These are phyloP conservation scores for Chromobotia macracanthus DNA, from an alignment of 2,797 vertebrate species.

Conservation along the genomic window DNA sequence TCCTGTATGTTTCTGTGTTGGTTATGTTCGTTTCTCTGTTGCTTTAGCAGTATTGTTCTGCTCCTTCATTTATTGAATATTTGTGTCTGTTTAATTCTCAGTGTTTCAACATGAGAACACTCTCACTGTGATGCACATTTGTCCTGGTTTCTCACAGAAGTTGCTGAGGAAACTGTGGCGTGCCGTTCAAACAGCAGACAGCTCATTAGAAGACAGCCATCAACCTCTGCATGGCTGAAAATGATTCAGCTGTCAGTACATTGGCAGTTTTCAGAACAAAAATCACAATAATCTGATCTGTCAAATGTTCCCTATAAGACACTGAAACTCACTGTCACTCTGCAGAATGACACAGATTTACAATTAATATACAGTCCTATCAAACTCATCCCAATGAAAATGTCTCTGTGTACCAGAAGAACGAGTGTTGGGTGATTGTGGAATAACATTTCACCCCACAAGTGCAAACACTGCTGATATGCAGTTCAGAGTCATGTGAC, in stretches of 20 bases:
- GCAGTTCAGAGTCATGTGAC: too few species aligned
- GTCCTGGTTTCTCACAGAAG: constrained; percentile 40
- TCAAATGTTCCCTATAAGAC: constrained; percentile 31
- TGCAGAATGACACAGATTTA: constrained; percentile 7
- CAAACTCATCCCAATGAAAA: not conserved
- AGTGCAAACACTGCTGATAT: too few species aligned
- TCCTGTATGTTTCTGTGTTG: not conserved
- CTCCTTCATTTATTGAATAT: not conserved
- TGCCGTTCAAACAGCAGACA: constrained; percentile 47
- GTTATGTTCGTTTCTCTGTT: not conserved
- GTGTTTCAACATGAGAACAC: not conserved
- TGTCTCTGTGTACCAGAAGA: not conserved
- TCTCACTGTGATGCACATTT: constrained; percentile 25
- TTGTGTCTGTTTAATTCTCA: not conserved
- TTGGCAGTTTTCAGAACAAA: constrained; percentile 54
- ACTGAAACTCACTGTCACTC: constrained; percentile 21
- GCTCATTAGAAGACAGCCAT: constrained; percentile 54
- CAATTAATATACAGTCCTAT: constrained; percentile 6
- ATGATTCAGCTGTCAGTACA: constrained; percentile 55
- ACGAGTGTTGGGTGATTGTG: not conserved
- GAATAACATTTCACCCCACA: too few species aligned
- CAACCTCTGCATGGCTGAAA: constrained; percentile 56
- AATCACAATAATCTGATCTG: constrained; percentile 57
- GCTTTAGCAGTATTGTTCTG: not conserved
- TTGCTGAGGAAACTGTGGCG: constrained; percentile 36